Conservation (phyloP, 1,140 invertebrate genomes). For the Euura saliciscinereae region DNA sequence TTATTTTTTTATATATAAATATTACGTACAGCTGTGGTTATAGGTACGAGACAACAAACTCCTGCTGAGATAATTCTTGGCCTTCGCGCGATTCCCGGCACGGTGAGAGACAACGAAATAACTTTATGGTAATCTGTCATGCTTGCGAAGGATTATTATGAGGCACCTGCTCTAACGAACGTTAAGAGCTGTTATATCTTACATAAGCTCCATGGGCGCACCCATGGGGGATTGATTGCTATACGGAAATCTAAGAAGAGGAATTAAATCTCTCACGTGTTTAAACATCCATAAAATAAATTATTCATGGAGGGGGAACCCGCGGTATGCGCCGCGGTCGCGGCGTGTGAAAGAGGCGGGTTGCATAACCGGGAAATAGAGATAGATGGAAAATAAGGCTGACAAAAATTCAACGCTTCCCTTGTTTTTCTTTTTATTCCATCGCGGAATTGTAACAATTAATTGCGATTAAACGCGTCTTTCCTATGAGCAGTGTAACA, state of each 20-base stretch:
- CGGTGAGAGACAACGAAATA: neutral
- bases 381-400: too few species aligned
- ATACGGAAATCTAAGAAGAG: neutral
- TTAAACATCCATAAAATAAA: too few species aligned
- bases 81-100: neutral
- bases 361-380: too few species aligned
- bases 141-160: slow-evolving; percentile 1
- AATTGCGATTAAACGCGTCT: neutral
- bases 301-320: too few species aligned
- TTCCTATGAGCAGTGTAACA: neutral
- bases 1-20: too few species aligned
- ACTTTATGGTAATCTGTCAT: slow-evolving; percentile 1
- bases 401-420: too few species aligned
- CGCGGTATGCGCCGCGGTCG: too few species aligned
- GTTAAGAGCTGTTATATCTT: neutral
- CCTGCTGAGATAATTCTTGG: slow-evolving; percentile 4
- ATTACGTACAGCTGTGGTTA: too few species aligned
- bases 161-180: neutral
- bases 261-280: too few species aligned
- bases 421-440: too few species aligned
- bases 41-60: neutral
- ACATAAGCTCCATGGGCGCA: neutral
- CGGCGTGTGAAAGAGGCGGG: too few species aligned
- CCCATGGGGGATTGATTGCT: neutral
- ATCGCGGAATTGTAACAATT: neutral